Percentiles rank a stretch among this genome's conserved stretches.
Conservation (phyloP, 2,113 vertebrate genomes). For the Loxodonta africana region DNA sequence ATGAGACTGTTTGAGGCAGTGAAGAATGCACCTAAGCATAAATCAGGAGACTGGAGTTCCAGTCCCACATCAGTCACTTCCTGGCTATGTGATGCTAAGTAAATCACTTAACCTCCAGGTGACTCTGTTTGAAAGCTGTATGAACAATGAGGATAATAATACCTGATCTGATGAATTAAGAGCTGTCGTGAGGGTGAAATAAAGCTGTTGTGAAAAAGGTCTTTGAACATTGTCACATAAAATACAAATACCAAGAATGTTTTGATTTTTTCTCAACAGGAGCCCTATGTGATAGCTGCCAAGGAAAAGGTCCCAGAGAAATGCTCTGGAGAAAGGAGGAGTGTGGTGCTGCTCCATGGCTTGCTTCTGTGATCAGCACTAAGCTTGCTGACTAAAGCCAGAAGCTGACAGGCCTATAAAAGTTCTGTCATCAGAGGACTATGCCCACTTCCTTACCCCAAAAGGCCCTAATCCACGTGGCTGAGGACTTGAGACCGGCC, state of each 20-base stretch:
- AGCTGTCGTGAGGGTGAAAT: neutral
- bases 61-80: neutral
- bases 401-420: no score
- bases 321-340: no score
- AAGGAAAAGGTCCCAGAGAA: neutral
- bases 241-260: neutral
- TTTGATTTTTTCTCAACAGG: neutral
- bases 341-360: no score
- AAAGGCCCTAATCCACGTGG: neutral
- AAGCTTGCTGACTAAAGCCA: neutral
- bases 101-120: neutral
- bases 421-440: neutral
- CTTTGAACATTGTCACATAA: neutral
- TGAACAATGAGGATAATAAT: neutral
- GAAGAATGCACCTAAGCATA: neutral
- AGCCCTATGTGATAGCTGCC: neutral
- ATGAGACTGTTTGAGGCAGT: neutral
- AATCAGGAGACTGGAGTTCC: neutral
- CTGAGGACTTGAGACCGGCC: neutral
- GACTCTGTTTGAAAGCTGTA: neutral
- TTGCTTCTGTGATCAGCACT: neutral
- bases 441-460: neutral
- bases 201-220: neutral
- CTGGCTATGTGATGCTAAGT: neutral
- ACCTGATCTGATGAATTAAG: neutral